Base-by-base conservation (phyloP, 1,140 invertebrate species). In the Magallana gigas region DNA sequence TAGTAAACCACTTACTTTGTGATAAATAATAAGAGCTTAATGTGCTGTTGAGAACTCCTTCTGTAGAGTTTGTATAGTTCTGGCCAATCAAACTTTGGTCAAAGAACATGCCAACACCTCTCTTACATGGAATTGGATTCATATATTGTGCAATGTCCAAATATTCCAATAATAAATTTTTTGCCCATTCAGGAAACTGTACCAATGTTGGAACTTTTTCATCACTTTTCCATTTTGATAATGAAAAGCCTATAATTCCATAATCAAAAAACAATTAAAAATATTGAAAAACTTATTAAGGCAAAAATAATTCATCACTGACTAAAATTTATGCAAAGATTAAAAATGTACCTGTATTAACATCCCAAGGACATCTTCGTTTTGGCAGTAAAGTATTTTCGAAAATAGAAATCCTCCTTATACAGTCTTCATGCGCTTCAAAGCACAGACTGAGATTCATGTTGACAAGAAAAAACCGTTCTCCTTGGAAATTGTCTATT, bases 401-500 rank as follows among this genome's bases (percentile, higher is more conserved):
- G 23, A 76, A 29, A 29, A 76, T 76, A 29, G 68, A 18, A 14
- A 76, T 76, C 68, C 68, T 76, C 36, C 68, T 83, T 12, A 90
- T 18, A 87, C 89, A 90, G 57, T 59, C 58, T 62, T 14, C 76
- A 85, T 57, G 56, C 4, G 76, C 57, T 56, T 90, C 89, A 59
- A 90, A 87, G 83, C 89, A 90, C 18, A 90, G 56, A 64, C 87
- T 88, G 36, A 90, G n/a, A 57, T 90, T 90, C 71, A 90, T 12
- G 48, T 83, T 88, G 12, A 90, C 76, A 59, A 87, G 64, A 36
- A 60, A 90, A 18, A 83, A 62, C 62, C 85, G 58, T 80, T 88
- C 87, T 76, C 68, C 68, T 29, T 29, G 68, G 68, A 76, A 76
- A 76, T 76, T 12, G 14, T 76, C 68, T 14, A 76, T 48, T 29